These are phyloP conservation scores for Neotoxoptera formosana DNA, from an alignment of 1,140 invertebrate species.

Conservation along the genomic window DNA sequence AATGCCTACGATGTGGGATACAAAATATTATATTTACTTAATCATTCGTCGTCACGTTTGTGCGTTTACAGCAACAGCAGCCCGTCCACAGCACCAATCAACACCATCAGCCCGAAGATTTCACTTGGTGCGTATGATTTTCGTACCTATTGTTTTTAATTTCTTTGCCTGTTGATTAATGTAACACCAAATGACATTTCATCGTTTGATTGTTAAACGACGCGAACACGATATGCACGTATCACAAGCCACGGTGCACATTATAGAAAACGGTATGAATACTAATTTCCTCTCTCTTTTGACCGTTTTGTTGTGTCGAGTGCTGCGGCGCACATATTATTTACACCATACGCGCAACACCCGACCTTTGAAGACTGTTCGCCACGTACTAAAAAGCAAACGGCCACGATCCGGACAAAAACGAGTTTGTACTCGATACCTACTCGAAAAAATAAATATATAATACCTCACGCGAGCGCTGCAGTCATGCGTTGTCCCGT, in stretches of 20 bases:
- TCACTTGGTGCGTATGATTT: conserved; percentile 31
- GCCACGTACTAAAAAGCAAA: background rate
- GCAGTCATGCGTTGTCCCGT: background rate
- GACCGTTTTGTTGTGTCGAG: background rate
- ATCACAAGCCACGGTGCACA: too few relatives aligned
- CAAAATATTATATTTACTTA: background rate
- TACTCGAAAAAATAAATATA: background rate
- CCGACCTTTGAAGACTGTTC: background rate
- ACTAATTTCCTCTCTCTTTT: background rate
- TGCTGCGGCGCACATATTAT: too few relatives aligned
- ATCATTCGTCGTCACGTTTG: background rate
- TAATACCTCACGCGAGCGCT: background rate
- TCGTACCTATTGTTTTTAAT: background rate
- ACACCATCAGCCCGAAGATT: conserved; percentile 51
- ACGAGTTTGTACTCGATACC: background rate
- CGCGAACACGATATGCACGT: background rate
- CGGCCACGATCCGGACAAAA: background rate
- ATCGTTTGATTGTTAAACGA: background rate
- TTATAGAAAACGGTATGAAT: background rate
- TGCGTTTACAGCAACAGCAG: conserved; percentile 31
- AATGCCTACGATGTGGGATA: background rate
- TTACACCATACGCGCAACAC: background rate
- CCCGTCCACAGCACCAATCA: conserved; percentile 27
- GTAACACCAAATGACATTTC: background rate
- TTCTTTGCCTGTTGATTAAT: background rate